A percentile compares a stretch with the other conserved stretches of the same genome.
Evolutionary conservation across 1,140 invertebrate species (phyloP).

Genomic region (Hermetia illucens): DNA sequence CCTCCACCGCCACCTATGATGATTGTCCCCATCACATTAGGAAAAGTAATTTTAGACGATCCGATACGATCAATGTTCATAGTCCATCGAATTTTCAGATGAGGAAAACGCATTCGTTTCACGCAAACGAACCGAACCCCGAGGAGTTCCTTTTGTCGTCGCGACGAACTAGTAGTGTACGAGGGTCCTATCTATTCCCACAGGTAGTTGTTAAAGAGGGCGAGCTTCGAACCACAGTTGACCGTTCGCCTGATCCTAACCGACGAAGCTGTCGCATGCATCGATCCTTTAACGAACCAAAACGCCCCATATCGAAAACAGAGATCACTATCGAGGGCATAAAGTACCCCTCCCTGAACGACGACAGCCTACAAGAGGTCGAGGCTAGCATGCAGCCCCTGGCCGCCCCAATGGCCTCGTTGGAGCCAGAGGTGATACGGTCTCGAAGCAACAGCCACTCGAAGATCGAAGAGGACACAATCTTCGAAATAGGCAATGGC

Average conservation of each 20-base stretch:
- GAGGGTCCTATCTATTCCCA: constrained; percentile 22
- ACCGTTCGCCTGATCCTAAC: constrained; percentile 27
- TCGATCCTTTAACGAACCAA: constrained; percentile 27
- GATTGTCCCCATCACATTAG: constrained; percentile 16
- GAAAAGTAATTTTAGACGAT: constrained; percentile 26
- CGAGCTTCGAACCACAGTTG: constrained; percentile 15
- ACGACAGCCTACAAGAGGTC: constrained; percentile 21
- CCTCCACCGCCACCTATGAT: constrained; percentile 7
- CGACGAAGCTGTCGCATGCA: constrained; percentile 24
- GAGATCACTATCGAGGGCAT: constrained; percentile 25
- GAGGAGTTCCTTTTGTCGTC: not conserved
- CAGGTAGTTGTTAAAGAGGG: constrained; percentile 5
- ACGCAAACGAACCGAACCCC: constrained; percentile 5
- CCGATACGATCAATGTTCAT: constrained; percentile 30
- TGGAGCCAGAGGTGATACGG: constrained; percentile 16
- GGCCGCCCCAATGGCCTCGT: constrained; percentile 13
- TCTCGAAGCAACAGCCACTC: constrained; percentile 29
- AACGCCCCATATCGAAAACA: constrained; percentile 18
- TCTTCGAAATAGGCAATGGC: constrained; percentile 14
- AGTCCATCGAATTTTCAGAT: constrained; percentile 30
- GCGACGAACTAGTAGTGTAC: constrained; percentile 25
- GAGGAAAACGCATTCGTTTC: constrained; percentile 31
- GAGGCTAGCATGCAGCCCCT: constrained; percentile 8
- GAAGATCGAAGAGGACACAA: constrained; percentile 24
- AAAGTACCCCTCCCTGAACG: constrained; percentile 25